A percentile compares a stretch with the other conserved stretches of the same genome.
Conservation (phyloP, 2,113 vertebrate species). For the Oryzias melastigma region DNA sequence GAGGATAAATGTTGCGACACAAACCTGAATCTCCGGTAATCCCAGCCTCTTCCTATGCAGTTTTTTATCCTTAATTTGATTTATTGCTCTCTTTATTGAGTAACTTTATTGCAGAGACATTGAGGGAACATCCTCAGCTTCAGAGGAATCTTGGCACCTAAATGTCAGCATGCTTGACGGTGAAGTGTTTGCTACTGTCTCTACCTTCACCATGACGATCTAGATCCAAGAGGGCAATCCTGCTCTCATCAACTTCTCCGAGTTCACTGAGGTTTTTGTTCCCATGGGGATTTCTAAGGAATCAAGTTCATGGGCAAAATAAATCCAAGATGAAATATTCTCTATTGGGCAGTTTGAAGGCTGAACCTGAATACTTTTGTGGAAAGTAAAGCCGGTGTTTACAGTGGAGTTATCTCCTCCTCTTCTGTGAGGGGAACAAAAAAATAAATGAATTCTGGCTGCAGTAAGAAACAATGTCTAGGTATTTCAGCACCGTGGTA, state of each 20-base stretch:
- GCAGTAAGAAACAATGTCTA: constrained; percentile 35
- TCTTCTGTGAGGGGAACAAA: constrained; percentile 19
- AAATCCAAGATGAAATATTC: constrained; percentile 30
- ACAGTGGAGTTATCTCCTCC: constrained; percentile 15
- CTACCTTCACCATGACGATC: constrained; percentile 38
- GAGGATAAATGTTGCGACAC: background rate
- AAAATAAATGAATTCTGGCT: constrained; percentile 18
- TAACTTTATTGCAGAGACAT: background rate
- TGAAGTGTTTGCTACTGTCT: constrained; percentile 8
- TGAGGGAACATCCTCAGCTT: background rate
- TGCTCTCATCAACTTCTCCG: constrained; percentile 22
- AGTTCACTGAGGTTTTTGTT: constrained; percentile 26
- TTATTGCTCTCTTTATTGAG: background rate
- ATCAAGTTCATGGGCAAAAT: constrained; percentile 21
- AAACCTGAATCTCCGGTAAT: background rate
- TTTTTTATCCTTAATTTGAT: background rate
- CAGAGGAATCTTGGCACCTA: constrained; percentile 11
- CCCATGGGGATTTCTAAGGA: constrained; percentile 40
- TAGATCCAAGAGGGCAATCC: constrained; percentile 32
- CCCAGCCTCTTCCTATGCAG: background rate
- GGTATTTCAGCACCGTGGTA: constrained; percentile 25
- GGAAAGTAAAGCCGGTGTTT: constrained; percentile 30
- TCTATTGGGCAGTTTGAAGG: constrained; percentile 10
- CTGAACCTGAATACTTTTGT: constrained; percentile 19
- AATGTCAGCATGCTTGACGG: constrained; percentile 39